Evolutionary conservation across 2,113 vertebrate species (phyloP).

Genomic region (Ornithorhynchus anatinus): DNA sequence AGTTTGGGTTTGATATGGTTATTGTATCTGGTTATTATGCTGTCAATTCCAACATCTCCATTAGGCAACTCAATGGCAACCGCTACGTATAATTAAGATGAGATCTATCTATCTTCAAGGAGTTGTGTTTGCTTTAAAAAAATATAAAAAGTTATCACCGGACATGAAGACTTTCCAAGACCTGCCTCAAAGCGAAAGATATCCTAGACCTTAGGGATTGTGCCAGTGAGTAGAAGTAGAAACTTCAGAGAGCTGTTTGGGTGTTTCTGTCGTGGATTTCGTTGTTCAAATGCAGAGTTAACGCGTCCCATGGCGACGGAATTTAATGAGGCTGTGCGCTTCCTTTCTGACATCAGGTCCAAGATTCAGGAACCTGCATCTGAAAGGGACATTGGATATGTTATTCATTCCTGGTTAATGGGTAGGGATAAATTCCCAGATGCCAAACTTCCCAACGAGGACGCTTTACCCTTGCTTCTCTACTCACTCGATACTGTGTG

Average conservation of each 20-base stretch:
- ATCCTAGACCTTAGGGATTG: too few species aligned
- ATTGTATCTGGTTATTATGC: neutral
- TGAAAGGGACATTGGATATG: neutral
- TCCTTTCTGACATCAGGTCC: accelerated
- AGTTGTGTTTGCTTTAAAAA: neutral
- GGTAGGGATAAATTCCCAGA: neutral
- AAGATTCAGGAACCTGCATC: neutral
- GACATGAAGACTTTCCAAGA: neutral
- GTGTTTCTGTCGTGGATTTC: too few species aligned
- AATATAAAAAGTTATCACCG: neutral
- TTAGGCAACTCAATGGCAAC: accelerated
- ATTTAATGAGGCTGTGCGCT: too few species aligned
- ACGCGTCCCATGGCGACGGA: too few species aligned
- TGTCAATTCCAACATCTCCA: neutral
- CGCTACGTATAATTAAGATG: neutral
- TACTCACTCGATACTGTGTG: slow-evolving; percentile 19
- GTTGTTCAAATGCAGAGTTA: too few species aligned
- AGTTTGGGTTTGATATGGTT: neutral
- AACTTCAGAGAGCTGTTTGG: too few species aligned
- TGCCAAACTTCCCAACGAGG: slow-evolving; percentile 3
- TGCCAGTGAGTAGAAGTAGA: too few species aligned
- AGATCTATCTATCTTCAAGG: neutral
- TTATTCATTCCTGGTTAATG: neutral
- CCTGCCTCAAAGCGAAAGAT: too few species aligned
- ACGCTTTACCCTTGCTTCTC: neutral